Percentiles rank a stretch among this genome's conserved stretches.
Evolutionary conservation across 2,797 vertebrate genomes (phyloP).

Genomic region (Neosalanx taihuensis): DNA sequence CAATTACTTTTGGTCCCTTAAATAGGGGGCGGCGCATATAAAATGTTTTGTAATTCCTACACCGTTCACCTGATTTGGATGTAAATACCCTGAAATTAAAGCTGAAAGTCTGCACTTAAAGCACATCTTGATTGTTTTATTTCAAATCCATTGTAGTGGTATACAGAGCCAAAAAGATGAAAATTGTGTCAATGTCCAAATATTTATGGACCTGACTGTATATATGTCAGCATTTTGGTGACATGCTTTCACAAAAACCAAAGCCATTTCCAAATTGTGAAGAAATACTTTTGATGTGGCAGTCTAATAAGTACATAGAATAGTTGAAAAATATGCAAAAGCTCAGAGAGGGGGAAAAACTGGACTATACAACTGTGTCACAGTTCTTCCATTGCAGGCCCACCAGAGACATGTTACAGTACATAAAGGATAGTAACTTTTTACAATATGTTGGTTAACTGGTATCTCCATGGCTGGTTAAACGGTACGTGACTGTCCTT

Average conservation of each 20-base stretch:
- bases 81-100: no score
- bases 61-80: no score
- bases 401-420: background rate
- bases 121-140: no score
- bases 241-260: constrained; percentile 12
- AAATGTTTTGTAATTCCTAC: no score
- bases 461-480: constrained; percentile 23
- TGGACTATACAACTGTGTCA: background rate
- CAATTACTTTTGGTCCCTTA: no score
- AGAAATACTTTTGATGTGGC: no score
- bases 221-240: constrained; percentile 3
- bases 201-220: no score
- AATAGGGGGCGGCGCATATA: no score
- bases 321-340: background rate
- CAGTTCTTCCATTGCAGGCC: background rate
- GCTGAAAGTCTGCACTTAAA: no score
- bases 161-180: no score
- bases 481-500: constrained; percentile 25
- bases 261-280: background rate
- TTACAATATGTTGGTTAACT: background rate
- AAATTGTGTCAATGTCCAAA: no score
- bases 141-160: no score
- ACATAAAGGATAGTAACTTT: background rate
- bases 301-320: constrained; percentile 1
- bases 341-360: background rate